Evolutionary conservation across 2,113 vertebrate species (phyloP), one percentile per base, ranked within the genome.

Genomic region (Pipra filicauda): DNA sequence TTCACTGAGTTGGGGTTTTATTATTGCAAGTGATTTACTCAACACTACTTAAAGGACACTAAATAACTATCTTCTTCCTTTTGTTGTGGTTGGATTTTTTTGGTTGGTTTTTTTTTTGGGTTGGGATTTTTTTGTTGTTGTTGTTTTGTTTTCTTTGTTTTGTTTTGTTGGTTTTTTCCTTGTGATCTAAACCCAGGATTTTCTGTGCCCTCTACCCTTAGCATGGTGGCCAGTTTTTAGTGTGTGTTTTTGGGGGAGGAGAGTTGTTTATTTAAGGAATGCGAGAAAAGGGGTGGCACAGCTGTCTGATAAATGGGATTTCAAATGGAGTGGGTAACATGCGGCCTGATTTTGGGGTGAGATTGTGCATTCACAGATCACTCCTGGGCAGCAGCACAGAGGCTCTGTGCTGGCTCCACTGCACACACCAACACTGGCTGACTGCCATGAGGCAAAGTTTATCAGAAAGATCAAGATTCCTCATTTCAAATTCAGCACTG

Each of bases 371-470:
- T 48, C 27, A 23, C 22, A 43, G 27, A 11, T 64, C n/a, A 8
- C 23, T 37, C 39, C n/a, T 3, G 5, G 31, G 8, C 16, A 23
- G 41, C 66, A 33, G 35, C 15, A 19, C 11, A 22, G 35, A 16
- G 15, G 33, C 24, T 61, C 35, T 24, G 4, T 3, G 5, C 31
- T 5, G 33, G 24, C 18, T 30, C 26, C 9, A 26, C 13, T 0
- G 0, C 15, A 8, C 15, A 9, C 17, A 26, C 18, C 27, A 31
- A 1, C 51, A 37, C 11, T 30, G 15, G 6, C 33, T 35, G 28
- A 5, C 39, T 33, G 31, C 44, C 4, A 1, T 52, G 23, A 35
- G 30, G 49, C 24, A 33, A 59, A 12, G 22, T 48, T 67, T 46
- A 15, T 17, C 27, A n/a, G 80, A 66, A 76, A 66, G 37, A 41